Base-by-base conservation (phyloP, 2,888 invertebrate species). In the Acleris laterana region DNA sequence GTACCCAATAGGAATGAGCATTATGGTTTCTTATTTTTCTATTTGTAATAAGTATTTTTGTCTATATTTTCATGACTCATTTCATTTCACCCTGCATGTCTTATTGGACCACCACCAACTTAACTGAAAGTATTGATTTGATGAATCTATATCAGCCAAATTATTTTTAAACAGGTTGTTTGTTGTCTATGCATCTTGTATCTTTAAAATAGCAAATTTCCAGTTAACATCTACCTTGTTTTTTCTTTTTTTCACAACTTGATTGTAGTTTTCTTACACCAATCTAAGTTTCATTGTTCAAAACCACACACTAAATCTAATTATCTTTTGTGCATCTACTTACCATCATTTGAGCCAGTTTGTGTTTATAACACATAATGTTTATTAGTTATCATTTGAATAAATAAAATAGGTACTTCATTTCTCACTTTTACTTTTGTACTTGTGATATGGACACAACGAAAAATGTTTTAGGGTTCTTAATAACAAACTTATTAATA, bases 1-100 rank as follows among this genome's bases (percentile, higher is more conserved):
- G 22, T 19, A 42, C 53, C 53, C 42, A 20, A 55, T 28, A 60
- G 28, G 59, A 49, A 55, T 60, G 48, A n/a, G 17, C n/a, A 53
- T 64, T 53, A 28, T 20, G 20, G 25, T 42, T 42, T 60, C 19
- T 25, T 59, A 53, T 49, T 53, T 53, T 38, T 48, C 48, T 59
- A 48, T 22, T 59, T 32, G 50, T 7, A n/a, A 48, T 46, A 38
- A 22, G 58, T 58, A 16, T n/a, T 22, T 49, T 19, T 42, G 13
- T 53, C 11, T n/a, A 46, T 46, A 46, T n/a, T 46, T 46, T 46
- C 2, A n/a, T 17, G 1, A 38, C 9, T 2, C 32, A 32, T 9
- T 11, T 44, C 2, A 46, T 6, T 6, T 44, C n/a, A 44, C 5
- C 3, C 4, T 16, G 20, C 55, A n/a, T 55, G 55, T 16, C 22